Evolutionary conservation across 2,888 invertebrate species (phyloP).

Genomic region (Mythimna vitellina): DNA sequence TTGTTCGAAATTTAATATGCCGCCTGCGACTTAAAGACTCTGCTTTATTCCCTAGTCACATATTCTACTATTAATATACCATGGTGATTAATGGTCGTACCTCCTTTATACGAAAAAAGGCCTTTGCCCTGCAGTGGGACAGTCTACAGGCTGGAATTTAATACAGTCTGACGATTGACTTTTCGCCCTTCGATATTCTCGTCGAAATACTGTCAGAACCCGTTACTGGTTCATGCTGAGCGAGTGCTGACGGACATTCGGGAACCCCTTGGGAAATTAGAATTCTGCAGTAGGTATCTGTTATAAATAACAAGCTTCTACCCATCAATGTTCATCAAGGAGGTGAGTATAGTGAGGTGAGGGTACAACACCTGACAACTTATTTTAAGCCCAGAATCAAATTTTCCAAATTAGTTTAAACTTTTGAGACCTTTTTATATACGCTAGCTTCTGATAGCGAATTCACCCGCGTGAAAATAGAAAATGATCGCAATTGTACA

Average conservation of each 20-base stretch:
- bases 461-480: too few relatives aligned
- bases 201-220: conserved; percentile 4
- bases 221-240: conserved; percentile 18
- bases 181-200: neutral
- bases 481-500: too few relatives aligned
- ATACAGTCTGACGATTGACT: neutral
- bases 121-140: neutral
- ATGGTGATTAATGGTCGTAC: neutral
- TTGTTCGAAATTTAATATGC: too few relatives aligned
- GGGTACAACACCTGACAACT: too few relatives aligned
- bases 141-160: neutral
- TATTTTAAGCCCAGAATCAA: too few relatives aligned
- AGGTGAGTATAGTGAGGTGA: too few relatives aligned
- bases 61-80: neutral
- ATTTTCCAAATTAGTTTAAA: too few relatives aligned
- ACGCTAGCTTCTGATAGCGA: too few relatives aligned
- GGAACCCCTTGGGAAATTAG: conserved; percentile 40
- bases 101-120: neutral
- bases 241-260: conserved; percentile 17
- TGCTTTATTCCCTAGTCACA: too few relatives aligned
- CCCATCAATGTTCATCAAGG: neutral
- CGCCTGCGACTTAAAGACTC: too few relatives aligned
- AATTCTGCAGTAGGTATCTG: conserved; percentile 21
- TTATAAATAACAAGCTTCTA: conserved; percentile 12
- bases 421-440: too few relatives aligned